These are phyloP conservation scores for Centruroides sculpturatus DNA, from an alignment of 1,140 invertebrate species.

Conservation along the genomic window DNA sequence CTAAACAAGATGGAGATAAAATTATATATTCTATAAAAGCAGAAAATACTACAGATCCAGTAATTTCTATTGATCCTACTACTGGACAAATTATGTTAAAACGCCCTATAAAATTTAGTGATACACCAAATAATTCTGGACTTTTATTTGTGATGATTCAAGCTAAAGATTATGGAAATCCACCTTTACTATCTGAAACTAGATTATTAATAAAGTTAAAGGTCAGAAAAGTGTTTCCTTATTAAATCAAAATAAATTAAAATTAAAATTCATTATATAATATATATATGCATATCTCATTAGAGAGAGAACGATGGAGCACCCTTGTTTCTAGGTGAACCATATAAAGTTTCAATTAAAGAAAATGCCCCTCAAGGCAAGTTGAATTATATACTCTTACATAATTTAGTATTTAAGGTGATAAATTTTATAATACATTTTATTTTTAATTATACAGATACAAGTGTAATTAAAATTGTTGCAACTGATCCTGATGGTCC, in stretches of 20 bases:
- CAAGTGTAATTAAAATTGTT: constrained; percentile 48
- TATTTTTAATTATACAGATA: constrained; percentile 30
- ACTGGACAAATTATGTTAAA: constrained; percentile 52
- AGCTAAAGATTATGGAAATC: constrained; percentile 48
- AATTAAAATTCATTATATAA: not conserved
- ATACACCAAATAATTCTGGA: constrained; percentile 4
- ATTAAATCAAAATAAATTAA: no score
- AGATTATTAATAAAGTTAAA: constrained; percentile 51
- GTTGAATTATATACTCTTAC: not conserved
- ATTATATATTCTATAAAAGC: constrained; percentile 49
- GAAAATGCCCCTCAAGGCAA: constrained; percentile 12
- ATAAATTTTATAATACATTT: no score
- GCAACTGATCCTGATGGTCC: constrained; percentile 54
- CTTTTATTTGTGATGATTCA: constrained; percentile 4
- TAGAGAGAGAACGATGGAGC: constrained; percentile 34
- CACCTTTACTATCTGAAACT: constrained; percentile 46
- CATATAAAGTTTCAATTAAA: constrained; percentile 11
- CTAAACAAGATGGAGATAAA: constrained; percentile 44
- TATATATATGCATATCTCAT: not conserved
- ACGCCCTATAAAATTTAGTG: constrained; percentile 26
- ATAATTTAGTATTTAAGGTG: no score
- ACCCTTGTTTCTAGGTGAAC: constrained; percentile 43
- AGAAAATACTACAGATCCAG: constrained; percentile 30
- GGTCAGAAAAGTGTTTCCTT: constrained; percentile 25
- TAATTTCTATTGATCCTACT: constrained; percentile 39